Evolutionary conservation across 2,888 invertebrate genomes (phyloP), one percentile per base, ranked within the genome.

Genomic region (Agrochola lota): DNA sequence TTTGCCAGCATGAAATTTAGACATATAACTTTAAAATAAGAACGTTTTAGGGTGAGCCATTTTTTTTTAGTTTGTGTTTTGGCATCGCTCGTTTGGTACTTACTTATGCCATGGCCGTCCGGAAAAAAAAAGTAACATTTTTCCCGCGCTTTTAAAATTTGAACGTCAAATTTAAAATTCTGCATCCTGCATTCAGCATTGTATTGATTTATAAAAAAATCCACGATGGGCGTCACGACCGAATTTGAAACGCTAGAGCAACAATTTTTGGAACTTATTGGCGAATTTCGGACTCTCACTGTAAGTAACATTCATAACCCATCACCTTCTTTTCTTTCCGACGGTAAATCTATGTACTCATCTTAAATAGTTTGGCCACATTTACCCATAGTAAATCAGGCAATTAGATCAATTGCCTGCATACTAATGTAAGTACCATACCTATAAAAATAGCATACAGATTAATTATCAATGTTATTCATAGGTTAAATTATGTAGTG

Each of bases 231-330:
- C 17, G 83, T 80, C 17, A 86, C 85, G 74, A 91, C 92, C 7
- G 94, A 95, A 82, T 95, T 96, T 84, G 95, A 95, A 81, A 84
- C 85, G 20, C 93, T 96, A 84, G 95, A 96, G 86, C 92, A 94
- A 80, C 94, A 95, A 83, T 93, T 96, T 87, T 87, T 94, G 59
- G 94, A 95, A 77, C 89, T 96, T 55, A 89, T 96, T 77, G 93
- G 93, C 46, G 95, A 95, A 88, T 93, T 95, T 88, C 92, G 94
- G 67, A 91, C 92, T 70, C 76, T 95, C 46, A 90, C 90, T 26
- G 96, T 96, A 90, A 92, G 95, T 23, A 52, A 20, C 20, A 52
- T 52, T 52, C 7, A 17, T 49, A 49, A 43, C 17, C 49, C 49
- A 20, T 52, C 20, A 0, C 52, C 52, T 20, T 52, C 52, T 52